Conservation (phyloP, 2,113 vertebrate genomes). For the Phrynocephalus versicolor region DNA sequence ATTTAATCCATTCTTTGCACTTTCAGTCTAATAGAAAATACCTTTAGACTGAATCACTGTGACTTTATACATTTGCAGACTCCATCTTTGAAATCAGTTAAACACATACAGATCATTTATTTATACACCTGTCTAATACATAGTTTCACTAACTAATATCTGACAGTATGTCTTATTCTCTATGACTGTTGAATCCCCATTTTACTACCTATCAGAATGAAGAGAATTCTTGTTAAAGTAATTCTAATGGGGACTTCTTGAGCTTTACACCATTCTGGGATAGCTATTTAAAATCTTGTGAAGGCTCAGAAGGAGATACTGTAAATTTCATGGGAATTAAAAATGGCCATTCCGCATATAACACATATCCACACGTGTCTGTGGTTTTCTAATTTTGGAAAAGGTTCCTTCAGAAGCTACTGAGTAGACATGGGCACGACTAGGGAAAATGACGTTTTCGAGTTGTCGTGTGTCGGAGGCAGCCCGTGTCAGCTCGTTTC, state of each 20-base stretch:
- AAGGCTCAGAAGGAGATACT: constrained; percentile 13
- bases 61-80: too few species aligned
- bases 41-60: too few species aligned
- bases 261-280: constrained; percentile 58
- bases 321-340: constrained; percentile 49
- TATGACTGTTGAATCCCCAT: constrained; percentile 35
- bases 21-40: too few species aligned
- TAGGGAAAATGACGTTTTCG: too few species aligned
- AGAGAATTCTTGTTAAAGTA: constrained; percentile 64
- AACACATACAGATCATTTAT: too few species aligned
- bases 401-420: constrained; percentile 28
- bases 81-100: too few species aligned
- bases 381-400: constrained; percentile 36
- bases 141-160: too few species aligned
- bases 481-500: too few species aligned
- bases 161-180: too few species aligned
- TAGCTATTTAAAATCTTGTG: constrained; percentile 53
- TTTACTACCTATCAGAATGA: constrained; percentile 24
- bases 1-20: too few species aligned
- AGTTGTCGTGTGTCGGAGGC: too few species aligned
- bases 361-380: constrained; percentile 25
- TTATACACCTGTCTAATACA: too few species aligned
- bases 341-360: constrained; percentile 44
- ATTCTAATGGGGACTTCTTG: constrained; percentile 68
- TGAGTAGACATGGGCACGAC: constrained; percentile 28